These are phyloP conservation scores for Octonoba sinensis DNA, from an alignment of 2,888 invertebrate species.

Conservation along the genomic window DNA sequence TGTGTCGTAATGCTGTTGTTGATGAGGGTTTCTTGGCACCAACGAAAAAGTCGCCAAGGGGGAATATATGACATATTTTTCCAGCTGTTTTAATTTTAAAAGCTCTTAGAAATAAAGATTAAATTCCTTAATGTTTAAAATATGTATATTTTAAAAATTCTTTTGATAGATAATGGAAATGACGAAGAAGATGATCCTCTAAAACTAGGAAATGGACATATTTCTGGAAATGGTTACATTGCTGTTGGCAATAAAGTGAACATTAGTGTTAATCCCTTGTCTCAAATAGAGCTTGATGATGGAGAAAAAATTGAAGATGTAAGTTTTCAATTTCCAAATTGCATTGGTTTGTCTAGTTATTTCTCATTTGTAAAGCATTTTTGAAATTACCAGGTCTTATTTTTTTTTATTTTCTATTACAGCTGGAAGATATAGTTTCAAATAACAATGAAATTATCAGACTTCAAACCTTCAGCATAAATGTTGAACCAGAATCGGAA, in stretches of 20 bases:
- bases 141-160: no score
- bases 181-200: constrained; percentile 33
- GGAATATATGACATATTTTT: no score
- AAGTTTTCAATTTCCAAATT: constrained; percentile 66
- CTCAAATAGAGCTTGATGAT: constrained; percentile 43
- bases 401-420: neutral
- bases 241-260: constrained; percentile 50
- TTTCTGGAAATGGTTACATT: constrained; percentile 48
- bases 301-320: constrained; percentile 76
- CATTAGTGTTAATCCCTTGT: constrained; percentile 63
- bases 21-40: no score
- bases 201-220: constrained; percentile 48
- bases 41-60: no score
- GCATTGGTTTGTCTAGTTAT: neutral
- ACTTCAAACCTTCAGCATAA: constrained; percentile 44
- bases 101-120: no score
- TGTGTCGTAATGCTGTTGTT: no score
- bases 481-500: constrained; percentile 26
- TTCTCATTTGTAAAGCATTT: neutral
- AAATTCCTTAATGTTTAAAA: no score
- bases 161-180: constrained; percentile 17
- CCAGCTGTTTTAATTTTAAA: no score
- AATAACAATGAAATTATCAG: constrained; percentile 60
- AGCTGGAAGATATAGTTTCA: constrained; percentile 50
- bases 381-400: neutral